phyloP scores from a whole-genome alignment of 2,888 invertebrate genomes.

The Eupelmus urozonus region DNA sequence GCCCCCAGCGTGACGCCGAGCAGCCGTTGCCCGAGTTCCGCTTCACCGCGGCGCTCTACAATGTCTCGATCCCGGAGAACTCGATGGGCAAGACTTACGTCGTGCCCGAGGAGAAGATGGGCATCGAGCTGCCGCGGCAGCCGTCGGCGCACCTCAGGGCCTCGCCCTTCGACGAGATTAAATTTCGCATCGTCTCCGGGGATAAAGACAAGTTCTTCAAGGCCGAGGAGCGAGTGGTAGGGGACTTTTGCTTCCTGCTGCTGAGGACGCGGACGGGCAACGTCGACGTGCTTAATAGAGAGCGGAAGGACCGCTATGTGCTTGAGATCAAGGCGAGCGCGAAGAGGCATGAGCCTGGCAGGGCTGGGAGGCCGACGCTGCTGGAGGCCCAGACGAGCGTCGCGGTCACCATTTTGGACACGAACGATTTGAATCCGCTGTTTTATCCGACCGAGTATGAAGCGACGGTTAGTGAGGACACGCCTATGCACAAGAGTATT shows the following conservation, averaged over 20 bases:
- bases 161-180: constrained; percentile 81
- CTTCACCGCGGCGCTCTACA: constrained; percentile 88
- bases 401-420: constrained; percentile 86
- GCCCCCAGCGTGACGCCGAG: too few relatives aligned
- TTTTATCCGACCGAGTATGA: constrained; percentile 95
- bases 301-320: constrained; percentile 90
- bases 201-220: constrained; percentile 95
- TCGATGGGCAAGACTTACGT: constrained; percentile 93
- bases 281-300: constrained; percentile 94
- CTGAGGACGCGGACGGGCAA: constrained; percentile 92
- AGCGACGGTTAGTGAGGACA: constrained; percentile 92
- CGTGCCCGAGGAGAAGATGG: constrained; percentile 88
- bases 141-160: constrained; percentile 34
- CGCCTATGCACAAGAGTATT: constrained; percentile 89
- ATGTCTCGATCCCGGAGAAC: constrained; percentile 95
- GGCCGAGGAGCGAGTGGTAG: constrained; percentile 91
- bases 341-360: constrained; percentile 79
- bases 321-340: constrained; percentile 87
- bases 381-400: constrained; percentile 86
- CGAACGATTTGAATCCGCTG: constrained; percentile 94
- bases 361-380: constrained; percentile 78
- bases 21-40: constrained; percentile 75
- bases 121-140: constrained; percentile 81
- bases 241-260: constrained; percentile 95
- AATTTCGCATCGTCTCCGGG: constrained; percentile 92